A percentile compares a stretch with the other conserved stretches of the same genome.
phyloP scores from a whole-genome alignment of 1,140 invertebrate genomes.

The Carcinoscorpius rotundicauda region DNA sequence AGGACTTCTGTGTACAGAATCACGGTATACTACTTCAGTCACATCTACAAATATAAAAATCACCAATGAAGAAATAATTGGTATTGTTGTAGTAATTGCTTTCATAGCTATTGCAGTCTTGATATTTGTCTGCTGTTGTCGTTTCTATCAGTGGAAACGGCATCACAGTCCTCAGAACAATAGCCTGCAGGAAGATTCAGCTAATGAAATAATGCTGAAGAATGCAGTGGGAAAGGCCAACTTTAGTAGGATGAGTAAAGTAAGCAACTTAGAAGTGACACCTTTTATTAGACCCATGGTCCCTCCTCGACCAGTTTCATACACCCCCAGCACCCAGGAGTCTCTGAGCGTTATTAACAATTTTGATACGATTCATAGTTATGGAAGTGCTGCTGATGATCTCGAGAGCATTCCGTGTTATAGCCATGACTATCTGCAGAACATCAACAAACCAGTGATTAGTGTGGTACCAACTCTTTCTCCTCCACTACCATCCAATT shows the following conservation, averaged over 20 bases:
- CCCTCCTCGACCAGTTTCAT: slow-evolving; percentile 62
- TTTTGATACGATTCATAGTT: slow-evolving; percentile 77
- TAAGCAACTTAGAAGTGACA: slow-evolving; percentile 68
- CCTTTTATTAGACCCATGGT: slow-evolving; percentile 40
- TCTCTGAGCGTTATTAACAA: slow-evolving; percentile 59
- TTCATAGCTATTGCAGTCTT: slow-evolving; percentile 41
- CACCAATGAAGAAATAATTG: slow-evolving; percentile 45
- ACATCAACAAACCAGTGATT: slow-evolving; percentile 28
- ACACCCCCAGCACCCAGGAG: slow-evolving; percentile 61
- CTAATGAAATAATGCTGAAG: slow-evolving; percentile 30
- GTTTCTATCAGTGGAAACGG: slow-evolving; percentile 26
- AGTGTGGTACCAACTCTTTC: slow-evolving; percentile 32
- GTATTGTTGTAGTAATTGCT: slow-evolving; percentile 43
- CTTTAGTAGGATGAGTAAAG: slow-evolving; percentile 40
- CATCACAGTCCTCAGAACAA: slow-evolving; percentile 36
- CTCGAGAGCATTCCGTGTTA: slow-evolving; percentile 63
- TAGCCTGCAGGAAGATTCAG: slow-evolving; percentile 41
- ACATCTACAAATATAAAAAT: slow-evolving; percentile 48
- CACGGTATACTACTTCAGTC: slow-evolving; percentile 38
- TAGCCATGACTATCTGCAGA: slow-evolving; percentile 39
- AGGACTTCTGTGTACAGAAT: slow-evolving; percentile 51
- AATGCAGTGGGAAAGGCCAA: slow-evolving; percentile 31
- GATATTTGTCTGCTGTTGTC: slow-evolving; percentile 26
- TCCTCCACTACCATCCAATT: slow-evolving; percentile 36
- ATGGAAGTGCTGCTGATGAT: slow-evolving; percentile 85